Base-by-base conservation (phyloP, 2,113 vertebrate species). In the Burhinus oedicnemus region DNA sequence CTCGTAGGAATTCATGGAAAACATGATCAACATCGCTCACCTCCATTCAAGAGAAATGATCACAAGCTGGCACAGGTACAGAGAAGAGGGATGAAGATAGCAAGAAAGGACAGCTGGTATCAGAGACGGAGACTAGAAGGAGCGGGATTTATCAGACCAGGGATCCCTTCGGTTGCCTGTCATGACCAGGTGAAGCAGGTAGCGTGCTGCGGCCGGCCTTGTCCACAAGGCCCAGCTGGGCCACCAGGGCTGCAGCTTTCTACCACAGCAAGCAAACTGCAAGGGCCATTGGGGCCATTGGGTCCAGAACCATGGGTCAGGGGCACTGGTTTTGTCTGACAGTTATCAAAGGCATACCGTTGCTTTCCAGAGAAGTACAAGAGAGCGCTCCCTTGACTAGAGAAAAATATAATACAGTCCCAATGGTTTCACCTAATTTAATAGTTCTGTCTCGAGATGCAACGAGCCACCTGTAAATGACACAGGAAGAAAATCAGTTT, bases 111-210 rank as follows among this genome's bases (percentile, higher is more conserved):
- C 15, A 54, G 61, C 8, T 45, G 30, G 14, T 49, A 36, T 12
- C 15, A 42, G 77, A 71, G 42, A 42, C 57, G 40, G 11, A 71
- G 40, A 49, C 8, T 3, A 16, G 29, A 29, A 83, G 12, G 9
- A 76, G 34, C 2, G 5, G 30, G 55, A 66, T 47, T 47, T 61
- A 45, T 34, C 47, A 75, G 51, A 36, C 4, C 19, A 27, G 25
- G 38, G 51, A 54, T 54, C 1, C 4, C 19, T 6, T 11, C 25
- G 54, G 18, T 29, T 91, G 64, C 36, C 10, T 11, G 32, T 4
- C 20, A 36, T 7, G 45, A 34, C 11, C 45, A 49, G 19, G 27
- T 0, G 0, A 78, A 65, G 51, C 36, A 45, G 1, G 1, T 0
- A 54, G 65, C 17, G 15, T 1, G 6, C 40, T 18, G 45, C 7